Base-by-base conservation (phyloP, 2,888 invertebrate genomes). In the Alcis repandata region DNA sequence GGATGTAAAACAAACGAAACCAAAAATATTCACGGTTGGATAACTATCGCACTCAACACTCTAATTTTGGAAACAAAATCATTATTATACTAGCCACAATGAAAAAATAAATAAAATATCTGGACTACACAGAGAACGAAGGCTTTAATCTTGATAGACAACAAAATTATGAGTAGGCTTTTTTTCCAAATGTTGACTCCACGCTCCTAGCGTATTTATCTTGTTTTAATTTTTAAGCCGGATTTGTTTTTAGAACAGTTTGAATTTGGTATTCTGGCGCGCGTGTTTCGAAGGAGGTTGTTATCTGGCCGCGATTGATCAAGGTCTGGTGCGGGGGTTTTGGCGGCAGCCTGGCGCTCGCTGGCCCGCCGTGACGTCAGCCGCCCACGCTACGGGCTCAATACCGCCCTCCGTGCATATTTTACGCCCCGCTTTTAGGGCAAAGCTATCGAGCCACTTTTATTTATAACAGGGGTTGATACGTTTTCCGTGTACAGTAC, bases 291-390 rank as follows among this genome's bases (percentile, higher is more conserved):
- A 70, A 71, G 70, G 72, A 72, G 73, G 76, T 69, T 71, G 72
- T 73, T 75, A 76, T 73, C 77, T 77, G 75, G 76, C 78, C 77
- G 79, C 85, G 84, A 82, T 79, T 84, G 88, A 87, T 86, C 82
- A 84, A 82, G 83, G 85, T 79, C 80, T 81, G 85, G 79, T 72
- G 75, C 72, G 76, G 78, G 74, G 74, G 82, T 81, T 82, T 82
- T 79, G 87, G 86, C 88, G 88, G 86, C 87, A 85, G 83, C 69
- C 79, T 83, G 89, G 82, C 87, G 88, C 60, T 65, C 87, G 88
- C 60, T 65, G 88, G 85, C 85, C 86, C 85, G 84, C 82, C 70
- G 79, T 91, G 91, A 91, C 91, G 91, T 91, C 91, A 91, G 69
- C 58, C 70, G 73, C 79, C 78, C 75, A 74, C 68, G 73, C 27